Evolutionary conservation across 2,113 vertebrate genomes (phyloP).

Genomic region (Spilogale gracilis): DNA sequence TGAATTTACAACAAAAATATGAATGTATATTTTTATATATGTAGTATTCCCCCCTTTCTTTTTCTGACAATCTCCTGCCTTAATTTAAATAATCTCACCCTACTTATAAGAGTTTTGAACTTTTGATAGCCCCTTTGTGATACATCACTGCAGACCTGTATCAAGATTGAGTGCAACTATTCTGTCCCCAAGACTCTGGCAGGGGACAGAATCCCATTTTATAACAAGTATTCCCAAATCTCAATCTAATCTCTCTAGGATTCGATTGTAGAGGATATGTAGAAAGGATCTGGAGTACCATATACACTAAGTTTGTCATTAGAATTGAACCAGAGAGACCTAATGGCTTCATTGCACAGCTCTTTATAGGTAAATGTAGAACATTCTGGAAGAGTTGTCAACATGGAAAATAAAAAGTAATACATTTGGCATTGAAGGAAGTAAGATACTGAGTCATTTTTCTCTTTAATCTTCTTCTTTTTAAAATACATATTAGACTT

Average conservation of each 20-base stretch:
- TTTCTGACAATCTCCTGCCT: not conserved
- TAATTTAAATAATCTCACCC: not conserved
- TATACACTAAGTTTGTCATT: not conserved
- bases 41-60: not conserved
- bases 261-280: not conserved
- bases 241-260: not conserved
- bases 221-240: not conserved
- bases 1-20: not conserved
- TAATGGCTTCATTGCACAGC: not conserved
- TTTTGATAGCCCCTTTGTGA: not conserved
- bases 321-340: not conserved
- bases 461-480: not conserved
- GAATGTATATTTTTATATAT: not conserved
- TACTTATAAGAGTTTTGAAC: not conserved
- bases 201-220: not conserved
- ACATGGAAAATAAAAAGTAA: not conserved
- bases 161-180: not conserved
- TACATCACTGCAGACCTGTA: not conserved
- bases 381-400: not conserved
- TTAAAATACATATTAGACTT: not conserved
- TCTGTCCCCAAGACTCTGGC: not conserved
- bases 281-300: not conserved
- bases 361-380: slow-evolving; percentile 1
- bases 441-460: not conserved
- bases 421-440: not conserved